Percentiles rank a stretch among this genome's conserved stretches.
These are phyloP conservation scores for Thrips palmi DNA, from an alignment of 1,140 invertebrate genomes.

Conservation along the genomic window DNA sequence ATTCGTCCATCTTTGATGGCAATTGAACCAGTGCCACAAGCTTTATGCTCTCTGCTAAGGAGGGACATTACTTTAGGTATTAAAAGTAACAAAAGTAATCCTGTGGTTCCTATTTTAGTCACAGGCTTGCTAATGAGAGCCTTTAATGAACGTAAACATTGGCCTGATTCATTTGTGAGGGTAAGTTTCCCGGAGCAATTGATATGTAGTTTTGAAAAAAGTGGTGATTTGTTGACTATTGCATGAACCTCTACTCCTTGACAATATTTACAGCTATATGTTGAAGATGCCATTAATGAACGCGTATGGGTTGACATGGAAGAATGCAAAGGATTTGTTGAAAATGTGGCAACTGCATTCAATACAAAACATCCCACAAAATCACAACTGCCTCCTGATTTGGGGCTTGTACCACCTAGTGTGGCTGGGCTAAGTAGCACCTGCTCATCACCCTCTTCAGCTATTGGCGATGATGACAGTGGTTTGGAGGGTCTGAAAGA, in stretches of 20 bases:
- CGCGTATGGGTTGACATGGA: slow-evolving; percentile 83
- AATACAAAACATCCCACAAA: slow-evolving; percentile 55
- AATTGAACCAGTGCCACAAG: slow-evolving; percentile 60
- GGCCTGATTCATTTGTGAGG: slow-evolving; percentile 62
- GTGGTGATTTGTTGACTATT: slow-evolving; percentile 3
- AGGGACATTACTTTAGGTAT: slow-evolving; percentile 35
- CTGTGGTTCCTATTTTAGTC: slow-evolving; percentile 56
- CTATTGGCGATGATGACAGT: slow-evolving; percentile 13
- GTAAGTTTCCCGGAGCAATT: slow-evolving; percentile 22
- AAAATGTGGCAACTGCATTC: slow-evolving; percentile 81
- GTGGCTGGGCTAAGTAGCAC: not conserved
- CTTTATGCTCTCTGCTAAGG: slow-evolving; percentile 63
- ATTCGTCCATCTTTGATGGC: slow-evolving; percentile 56
- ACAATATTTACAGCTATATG: slow-evolving; percentile 47
- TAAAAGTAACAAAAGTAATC: slow-evolving; percentile 28
- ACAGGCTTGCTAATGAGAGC: slow-evolving; percentile 70
- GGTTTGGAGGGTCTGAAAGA: too few species aligned
- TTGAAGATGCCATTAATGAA: slow-evolving; percentile 87
- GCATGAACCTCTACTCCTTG: slow-evolving; percentile 8
- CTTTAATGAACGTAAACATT: slow-evolving; percentile 54
- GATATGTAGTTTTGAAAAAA: slow-evolving; percentile 8
- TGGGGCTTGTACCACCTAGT: not conserved
- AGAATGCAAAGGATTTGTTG: slow-evolving; percentile 78
- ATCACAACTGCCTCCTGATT: slow-evolving; percentile 2
- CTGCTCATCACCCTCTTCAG: slow-evolving; percentile 6